Evolutionary conservation across 2,113 vertebrate genomes (phyloP).

Genomic region (Cromileptes altivelis): DNA sequence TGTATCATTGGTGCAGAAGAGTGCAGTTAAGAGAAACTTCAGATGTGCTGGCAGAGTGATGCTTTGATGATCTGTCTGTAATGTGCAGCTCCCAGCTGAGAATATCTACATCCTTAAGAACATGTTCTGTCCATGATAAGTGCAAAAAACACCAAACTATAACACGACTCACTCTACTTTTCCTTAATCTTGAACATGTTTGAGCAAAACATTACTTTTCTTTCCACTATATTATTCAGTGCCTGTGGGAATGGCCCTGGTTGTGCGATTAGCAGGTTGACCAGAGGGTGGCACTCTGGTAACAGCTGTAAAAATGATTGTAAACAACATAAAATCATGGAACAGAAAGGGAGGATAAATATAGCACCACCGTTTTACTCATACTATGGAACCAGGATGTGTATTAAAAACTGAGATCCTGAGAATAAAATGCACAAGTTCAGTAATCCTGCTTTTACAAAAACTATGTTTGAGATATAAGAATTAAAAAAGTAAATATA

Average conservation of each 20-base stretch:
- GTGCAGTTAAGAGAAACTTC: neutral
- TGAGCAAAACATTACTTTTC: neutral
- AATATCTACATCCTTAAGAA: conserved; percentile 15
- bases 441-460: neutral
- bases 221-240: neutral
- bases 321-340: conserved; percentile 7
- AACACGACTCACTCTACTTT: neutral
- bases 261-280: conserved; percentile 26
- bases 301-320: conserved; percentile 52
- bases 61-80: conserved; percentile 8
- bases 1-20: conserved; percentile 17
- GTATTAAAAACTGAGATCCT: neutral
- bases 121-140: neutral
- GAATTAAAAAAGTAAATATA: neutral
- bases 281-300: conserved; percentile 73
- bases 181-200: neutral
- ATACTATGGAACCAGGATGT: neutral
- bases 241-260: neutral
- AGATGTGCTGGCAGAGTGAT: neutral
- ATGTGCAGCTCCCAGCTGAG: conserved; percentile 8
- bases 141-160: conserved; percentile 12
- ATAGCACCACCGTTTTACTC: neutral
- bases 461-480: neutral
- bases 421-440: neutral
- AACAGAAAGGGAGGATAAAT: neutral